Percentiles rank a stretch among this genome's conserved stretches.
These are phyloP conservation scores for Patiria miniata DNA, from an alignment of 35 echinoderm and acorn worm genomes.

Conservation along the genomic window DNA sequence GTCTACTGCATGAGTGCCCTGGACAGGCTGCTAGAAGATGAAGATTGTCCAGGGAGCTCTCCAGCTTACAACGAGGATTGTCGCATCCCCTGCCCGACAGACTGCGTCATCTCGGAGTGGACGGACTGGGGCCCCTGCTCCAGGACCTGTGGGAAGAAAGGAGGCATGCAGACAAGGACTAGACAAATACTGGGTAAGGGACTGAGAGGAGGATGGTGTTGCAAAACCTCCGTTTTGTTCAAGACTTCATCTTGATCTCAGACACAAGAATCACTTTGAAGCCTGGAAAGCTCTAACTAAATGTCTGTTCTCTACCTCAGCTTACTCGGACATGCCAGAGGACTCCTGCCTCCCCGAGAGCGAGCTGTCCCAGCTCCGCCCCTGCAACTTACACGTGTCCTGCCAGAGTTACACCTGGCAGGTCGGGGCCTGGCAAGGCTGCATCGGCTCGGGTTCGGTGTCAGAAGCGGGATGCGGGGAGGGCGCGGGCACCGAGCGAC, in stretches of 20 bases:
- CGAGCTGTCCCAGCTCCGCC: conserved; percentile 63
- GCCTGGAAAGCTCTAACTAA: too few species aligned
- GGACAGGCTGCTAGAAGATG: conserved; percentile 17
- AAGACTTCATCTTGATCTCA: too few species aligned
- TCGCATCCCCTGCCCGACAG: conserved; percentile 71
- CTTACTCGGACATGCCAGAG: conserved; percentile 55
- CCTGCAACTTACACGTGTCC: conserved; percentile 72
- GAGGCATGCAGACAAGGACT: conserved; percentile 66
- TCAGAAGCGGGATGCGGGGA: conserved; percentile 52
- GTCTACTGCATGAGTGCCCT: conserved; percentile 88
- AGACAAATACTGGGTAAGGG: conserved; percentile 82
- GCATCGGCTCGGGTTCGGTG: conserved; percentile 1
- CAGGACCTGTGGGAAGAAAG: conserved; percentile 76
- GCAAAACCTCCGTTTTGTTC: too few species aligned
- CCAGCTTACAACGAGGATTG: conserved; percentile 52
- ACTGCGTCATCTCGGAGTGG: conserved; percentile 93
- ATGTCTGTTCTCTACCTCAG: conserved; percentile 17
- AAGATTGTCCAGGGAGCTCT: background rate
- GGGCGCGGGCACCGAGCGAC: conserved; percentile 47
- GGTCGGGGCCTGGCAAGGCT: conserved; percentile 69
- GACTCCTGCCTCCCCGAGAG: conserved; percentile 63
- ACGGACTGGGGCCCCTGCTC: conserved; percentile 84
- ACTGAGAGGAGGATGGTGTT: too few species aligned
- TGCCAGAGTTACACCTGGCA: conserved; percentile 88
- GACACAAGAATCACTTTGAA: too few species aligned